These are phyloP conservation scores for Oscheius sp. DNA, from an alignment of 2,888 invertebrate species.

Conservation along the genomic window DNA sequence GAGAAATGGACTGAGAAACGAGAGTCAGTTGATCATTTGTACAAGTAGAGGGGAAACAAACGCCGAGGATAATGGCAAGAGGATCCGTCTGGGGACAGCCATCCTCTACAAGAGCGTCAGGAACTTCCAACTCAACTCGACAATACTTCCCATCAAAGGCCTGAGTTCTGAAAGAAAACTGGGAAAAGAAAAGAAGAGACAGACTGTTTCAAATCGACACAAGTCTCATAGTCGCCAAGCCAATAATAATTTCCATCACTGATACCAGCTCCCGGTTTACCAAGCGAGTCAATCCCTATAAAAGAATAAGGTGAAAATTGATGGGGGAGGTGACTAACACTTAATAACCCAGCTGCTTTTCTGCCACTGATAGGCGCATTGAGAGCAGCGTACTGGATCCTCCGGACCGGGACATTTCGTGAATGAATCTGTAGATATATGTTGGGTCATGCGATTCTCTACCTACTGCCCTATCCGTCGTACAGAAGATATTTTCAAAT, in stretches of 20 bases:
- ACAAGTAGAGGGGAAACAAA: constrained; percentile 64
- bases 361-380: constrained; percentile 53
- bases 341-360: constrained; percentile 59
- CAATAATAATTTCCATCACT: constrained; percentile 71
- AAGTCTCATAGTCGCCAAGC: constrained; percentile 70
- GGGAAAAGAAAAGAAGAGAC: neutral
- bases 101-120: constrained; percentile 48
- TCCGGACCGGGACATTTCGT: constrained; percentile 25
- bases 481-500: constrained; percentile 62
- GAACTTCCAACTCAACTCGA: constrained; percentile 61
- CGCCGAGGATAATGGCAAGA: constrained; percentile 64
- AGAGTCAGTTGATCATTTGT: constrained; percentile 46
- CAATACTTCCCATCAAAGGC: constrained; percentile 67
- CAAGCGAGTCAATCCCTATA: constrained; percentile 69
- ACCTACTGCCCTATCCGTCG: constrained; percentile 47
- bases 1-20: constrained; percentile 39
- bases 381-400: constrained; percentile 44
- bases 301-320: too few relatives aligned
- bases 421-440: neutral
- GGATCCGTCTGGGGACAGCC: constrained; percentile 62
- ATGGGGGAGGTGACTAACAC: too few relatives aligned
- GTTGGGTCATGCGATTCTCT: constrained; percentile 20
- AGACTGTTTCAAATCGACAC: constrained; percentile 56
- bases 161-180: constrained; percentile 45
- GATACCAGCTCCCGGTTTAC: constrained; percentile 69